Evolutionary conservation across 1,140 invertebrate species (phyloP).

Genomic region (Chrysopa pallens): DNA sequence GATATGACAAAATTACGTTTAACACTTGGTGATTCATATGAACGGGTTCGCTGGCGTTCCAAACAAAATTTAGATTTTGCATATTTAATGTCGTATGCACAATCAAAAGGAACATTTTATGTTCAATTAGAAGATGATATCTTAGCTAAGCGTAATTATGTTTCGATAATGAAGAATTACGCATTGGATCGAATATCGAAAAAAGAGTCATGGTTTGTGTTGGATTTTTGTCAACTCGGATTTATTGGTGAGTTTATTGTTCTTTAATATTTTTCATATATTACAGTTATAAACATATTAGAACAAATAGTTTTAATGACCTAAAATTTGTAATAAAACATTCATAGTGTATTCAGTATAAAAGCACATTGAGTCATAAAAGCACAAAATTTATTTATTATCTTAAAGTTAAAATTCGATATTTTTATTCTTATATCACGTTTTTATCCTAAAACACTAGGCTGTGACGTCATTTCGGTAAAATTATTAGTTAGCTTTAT

Average conservation of each 20-base stretch:
- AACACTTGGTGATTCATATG: constrained; percentile 73
- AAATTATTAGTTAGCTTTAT: too few relatives aligned
- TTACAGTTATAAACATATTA: too few relatives aligned
- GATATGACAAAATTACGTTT: constrained; percentile 57
- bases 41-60: constrained; percentile 83
- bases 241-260: constrained; percentile 61
- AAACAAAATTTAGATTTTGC: constrained; percentile 95
- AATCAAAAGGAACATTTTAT: constrained; percentile 61
- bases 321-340: too few relatives aligned
- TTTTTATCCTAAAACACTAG: too few relatives aligned
- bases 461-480: too few relatives aligned
- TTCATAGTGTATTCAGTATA: too few relatives aligned
- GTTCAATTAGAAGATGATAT: constrained; percentile 93
- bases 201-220: constrained; percentile 70
- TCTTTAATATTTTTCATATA: background rate
- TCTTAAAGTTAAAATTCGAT: too few relatives aligned
- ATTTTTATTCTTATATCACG: too few relatives aligned
- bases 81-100: constrained; percentile 90
- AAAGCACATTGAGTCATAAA: too few relatives aligned
- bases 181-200: constrained; percentile 58
- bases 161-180: constrained; percentile 76
- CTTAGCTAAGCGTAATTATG: constrained; percentile 69
- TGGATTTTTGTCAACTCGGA: constrained; percentile 87
- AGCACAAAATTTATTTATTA: too few relatives aligned
- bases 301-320: too few relatives aligned